Percentiles rank a stretch among this genome's conserved stretches.
These are phyloP conservation scores for Periophthalmus magnuspinnatus DNA, from an alignment of 2,797 vertebrate species.

Conservation along the genomic window DNA sequence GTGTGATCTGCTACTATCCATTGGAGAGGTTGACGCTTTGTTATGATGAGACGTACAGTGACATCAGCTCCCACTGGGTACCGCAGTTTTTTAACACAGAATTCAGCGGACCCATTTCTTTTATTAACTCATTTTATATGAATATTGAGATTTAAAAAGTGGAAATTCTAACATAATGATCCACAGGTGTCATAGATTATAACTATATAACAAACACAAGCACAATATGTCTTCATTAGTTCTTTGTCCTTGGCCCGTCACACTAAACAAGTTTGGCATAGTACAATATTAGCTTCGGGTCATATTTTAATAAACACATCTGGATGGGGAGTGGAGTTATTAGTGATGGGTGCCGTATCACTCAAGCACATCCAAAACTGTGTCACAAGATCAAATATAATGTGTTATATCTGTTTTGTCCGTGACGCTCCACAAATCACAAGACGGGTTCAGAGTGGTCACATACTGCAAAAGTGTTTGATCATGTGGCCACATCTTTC, in stretches of 20 bases:
- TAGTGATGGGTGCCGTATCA: neutral
- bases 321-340: neutral
- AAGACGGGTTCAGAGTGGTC: slow-evolving; percentile 23
- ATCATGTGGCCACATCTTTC: slow-evolving; percentile 37
- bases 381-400: slow-evolving; percentile 31
- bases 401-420: slow-evolving; percentile 14
- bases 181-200: too few species aligned
- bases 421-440: slow-evolving; percentile 31
- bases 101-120: too few species aligned
- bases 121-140: too few species aligned
- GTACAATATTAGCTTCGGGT: neutral
- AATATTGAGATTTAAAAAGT: too few species aligned
- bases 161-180: too few species aligned
- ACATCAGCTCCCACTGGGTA: too few species aligned
- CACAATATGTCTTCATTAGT: too few species aligned
- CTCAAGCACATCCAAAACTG: neutral
- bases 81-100: too few species aligned
- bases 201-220: too few species aligned
- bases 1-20: too few species aligned
- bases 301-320: neutral
- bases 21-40: too few species aligned
- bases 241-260: neutral
- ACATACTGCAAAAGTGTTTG: slow-evolving; percentile 7
- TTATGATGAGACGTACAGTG: too few species aligned
- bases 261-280: neutral